A percentile compares a stretch with the other conserved stretches of the same genome.
Conservation (phyloP, 1,140 invertebrate species). For the Ostrea denselamellosa region DNA sequence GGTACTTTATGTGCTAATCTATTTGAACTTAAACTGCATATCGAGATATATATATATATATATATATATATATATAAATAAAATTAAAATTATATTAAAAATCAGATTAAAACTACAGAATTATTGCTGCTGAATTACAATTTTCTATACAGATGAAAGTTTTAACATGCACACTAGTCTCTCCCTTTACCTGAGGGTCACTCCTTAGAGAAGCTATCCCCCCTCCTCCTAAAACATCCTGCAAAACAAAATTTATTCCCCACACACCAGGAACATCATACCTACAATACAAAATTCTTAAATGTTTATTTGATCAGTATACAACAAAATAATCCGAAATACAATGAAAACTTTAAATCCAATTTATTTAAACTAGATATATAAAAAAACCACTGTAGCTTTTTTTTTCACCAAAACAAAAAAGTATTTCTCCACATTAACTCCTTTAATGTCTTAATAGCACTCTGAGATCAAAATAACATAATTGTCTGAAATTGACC, state of each 20-base stretch:
- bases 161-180: neutral
- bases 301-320: neutral
- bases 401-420: neutral
- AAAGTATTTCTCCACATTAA: neutral
- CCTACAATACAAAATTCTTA: constrained; percentile 61
- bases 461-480: neutral
- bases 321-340: neutral
- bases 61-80: no score
- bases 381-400: neutral
- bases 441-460: neutral
- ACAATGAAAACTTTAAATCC: no score
- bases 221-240: constrained; percentile 79
- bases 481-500: neutral
- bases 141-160: no score
- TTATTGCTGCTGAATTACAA: neutral
- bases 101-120: neutral
- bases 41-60: neutral
- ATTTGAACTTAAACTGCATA: neutral
- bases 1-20: neutral
- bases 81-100: no score
- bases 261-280: constrained; percentile 80
- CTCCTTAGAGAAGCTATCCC: constrained; percentile 80
- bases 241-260: constrained; percentile 80
- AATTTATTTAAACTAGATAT: no score
- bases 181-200: constrained; percentile 78